These are phyloP conservation scores for Babyrousa celebensis DNA, from an alignment of 2,797 vertebrate species.

Conservation along the genomic window DNA sequence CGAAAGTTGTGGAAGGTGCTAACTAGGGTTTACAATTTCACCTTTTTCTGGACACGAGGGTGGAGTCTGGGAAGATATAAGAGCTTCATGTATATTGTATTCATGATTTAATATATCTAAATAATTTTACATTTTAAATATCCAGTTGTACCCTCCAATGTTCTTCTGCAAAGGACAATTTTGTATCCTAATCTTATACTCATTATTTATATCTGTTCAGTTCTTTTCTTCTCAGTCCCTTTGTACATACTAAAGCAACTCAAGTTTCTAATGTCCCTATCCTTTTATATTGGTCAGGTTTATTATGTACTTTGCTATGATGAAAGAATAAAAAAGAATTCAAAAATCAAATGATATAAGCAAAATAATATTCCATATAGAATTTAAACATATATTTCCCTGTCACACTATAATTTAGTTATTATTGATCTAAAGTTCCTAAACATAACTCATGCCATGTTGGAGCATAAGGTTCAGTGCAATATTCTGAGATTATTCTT, in stretches of 20 bases:
- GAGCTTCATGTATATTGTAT: not conserved
- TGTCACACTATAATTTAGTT: not conserved
- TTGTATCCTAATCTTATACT: not conserved
- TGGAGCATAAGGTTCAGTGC: not conserved
- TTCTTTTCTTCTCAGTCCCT: not conserved
- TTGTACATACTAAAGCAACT: not conserved
- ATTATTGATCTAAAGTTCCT: not conserved
- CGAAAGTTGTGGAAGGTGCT: not conserved
- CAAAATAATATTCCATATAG: not conserved
- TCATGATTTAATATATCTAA: not conserved
- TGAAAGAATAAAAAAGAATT: not conserved
- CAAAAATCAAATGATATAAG: slow-evolving; percentile 26
- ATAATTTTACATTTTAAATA: not conserved
- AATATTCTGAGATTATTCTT: not conserved
- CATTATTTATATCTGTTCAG: not conserved
- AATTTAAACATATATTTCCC: not conserved
- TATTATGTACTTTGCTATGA: not conserved
- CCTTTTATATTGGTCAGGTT: not conserved
- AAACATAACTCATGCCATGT: not conserved
- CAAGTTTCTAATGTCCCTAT: not conserved
- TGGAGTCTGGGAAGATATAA: not conserved
- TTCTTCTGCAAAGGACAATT: not conserved
- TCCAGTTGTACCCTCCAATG: fast-evolving
- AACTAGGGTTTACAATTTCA: not conserved
- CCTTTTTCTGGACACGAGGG: not conserved